Conservation (phyloP, 2,113 vertebrate species). For the Emberiza fucata region DNA sequence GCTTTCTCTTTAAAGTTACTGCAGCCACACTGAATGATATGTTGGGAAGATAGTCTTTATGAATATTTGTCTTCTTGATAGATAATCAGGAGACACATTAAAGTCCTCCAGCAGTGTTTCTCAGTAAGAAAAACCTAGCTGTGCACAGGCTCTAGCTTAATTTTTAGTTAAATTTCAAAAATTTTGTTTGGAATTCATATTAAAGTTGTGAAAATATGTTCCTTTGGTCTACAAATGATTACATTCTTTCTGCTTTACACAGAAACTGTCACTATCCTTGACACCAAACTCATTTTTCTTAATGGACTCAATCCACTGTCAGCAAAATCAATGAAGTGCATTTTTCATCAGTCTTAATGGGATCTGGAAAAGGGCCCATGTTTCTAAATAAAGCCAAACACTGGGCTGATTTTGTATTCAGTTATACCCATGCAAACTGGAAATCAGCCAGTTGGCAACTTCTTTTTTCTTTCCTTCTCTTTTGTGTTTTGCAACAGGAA, state of each 20-base stretch:
- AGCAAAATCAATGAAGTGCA: slow-evolving; percentile 14
- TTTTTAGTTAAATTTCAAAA: neutral
- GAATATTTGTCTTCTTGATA: neutral
- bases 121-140: neutral
- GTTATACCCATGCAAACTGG: slow-evolving; percentile 5
- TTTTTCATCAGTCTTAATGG: slow-evolving; percentile 42
- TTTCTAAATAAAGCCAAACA: slow-evolving; percentile 42
- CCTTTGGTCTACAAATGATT: neutral
- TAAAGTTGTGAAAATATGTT: neutral
- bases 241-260: neutral
- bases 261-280: neutral
- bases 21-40: neutral
- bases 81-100: neutral
- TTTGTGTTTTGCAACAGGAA: neutral
- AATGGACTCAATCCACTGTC: neutral
- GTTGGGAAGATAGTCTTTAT: neutral
- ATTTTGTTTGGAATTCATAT: neutral
- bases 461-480: neutral
- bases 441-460: slow-evolving; percentile 14
- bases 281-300: neutral
- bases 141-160: neutral
- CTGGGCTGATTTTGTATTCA: neutral
- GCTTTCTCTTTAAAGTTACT: neutral
- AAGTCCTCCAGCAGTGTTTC: neutral
- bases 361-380: neutral